Base-by-base conservation (phyloP, 2,888 invertebrate species). In the Meghimatium bilineatum region DNA sequence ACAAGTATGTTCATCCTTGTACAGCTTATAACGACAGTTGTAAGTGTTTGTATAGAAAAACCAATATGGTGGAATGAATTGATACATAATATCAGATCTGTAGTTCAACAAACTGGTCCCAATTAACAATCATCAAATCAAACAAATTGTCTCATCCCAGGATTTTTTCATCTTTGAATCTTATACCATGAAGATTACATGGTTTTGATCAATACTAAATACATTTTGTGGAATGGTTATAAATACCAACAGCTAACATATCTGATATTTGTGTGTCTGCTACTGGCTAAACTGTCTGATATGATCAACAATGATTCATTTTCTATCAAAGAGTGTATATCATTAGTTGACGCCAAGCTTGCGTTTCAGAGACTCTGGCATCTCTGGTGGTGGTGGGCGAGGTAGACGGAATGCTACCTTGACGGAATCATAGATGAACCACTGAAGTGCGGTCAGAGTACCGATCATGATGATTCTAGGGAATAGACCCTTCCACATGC, bases 381-480 rank as follows among this genome's bases (percentile, higher is more conserved):
- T 98, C 94, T 96, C 96, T 91, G 98, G 97, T 92, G 98, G 98
- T 93, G 99, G 98, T 86, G 98, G 98, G 90, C 99, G 96, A 85
- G 98, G 99, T 95, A 99, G 96, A 88, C 96, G 91, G 91, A 94
- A 93, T 88, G 88, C 90, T 49, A 97, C 97, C 94, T 97, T 97
- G 87, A 97, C 97, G n/a, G 96, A 96, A 93, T 97, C 97, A 93
- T 97, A 97, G 91, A 97, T 96, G 94, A 97, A 97, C 97, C 97
- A 97, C 94, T 97, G 97, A 80, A 97, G 95, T n/a, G 97, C 97
- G 23, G 97, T 97, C 86, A 98, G 95, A 17, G 97, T 97, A 91
- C 97, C 97, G 92, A 97, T 97, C 97, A 97, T 97, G 91, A 97
- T 95, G 93, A 97, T 97, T 93, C 97, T 96, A 76, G 97, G 96